Base-by-base conservation (phyloP, 2,113 vertebrate species). In the Thalassoma bifasciatum region DNA sequence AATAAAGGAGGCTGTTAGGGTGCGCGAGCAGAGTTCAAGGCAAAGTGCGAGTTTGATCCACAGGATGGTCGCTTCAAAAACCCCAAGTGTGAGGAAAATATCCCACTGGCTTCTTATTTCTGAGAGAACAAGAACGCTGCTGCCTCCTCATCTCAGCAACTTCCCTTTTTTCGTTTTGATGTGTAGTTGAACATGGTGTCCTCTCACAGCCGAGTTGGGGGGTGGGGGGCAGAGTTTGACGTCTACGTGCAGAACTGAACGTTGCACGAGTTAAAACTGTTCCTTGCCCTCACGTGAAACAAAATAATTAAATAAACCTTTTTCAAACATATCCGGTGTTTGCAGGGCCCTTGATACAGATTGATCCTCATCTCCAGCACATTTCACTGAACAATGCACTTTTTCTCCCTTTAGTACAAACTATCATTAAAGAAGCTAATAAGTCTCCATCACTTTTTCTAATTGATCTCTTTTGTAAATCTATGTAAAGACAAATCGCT, bases 191-290 rank as follows among this genome's bases (percentile, higher is more conserved):
- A 10, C 66, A 8, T 4, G 0, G 13, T 0, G 24, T 10, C 19
- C 17, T 19, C 44, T 14, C 75, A 14, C 40, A 23, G 7, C 10
- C 47, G 16, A 22, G 24, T 30, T 30, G 30, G 30, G 6, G 54
- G 13, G 21, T 0, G 44, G 0, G 8, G 30, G 22, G 30, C 30
- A 30, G n/a, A 8, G 16, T 36, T 10, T 77, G 78, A 72, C 62
- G 70, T 22, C 44, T 3, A 90, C 91, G 87, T 91, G 92, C 87
- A n/a, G 66, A 85, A 72, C 23, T 61, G 71, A 71, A 61, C 76
- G 84, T 89, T 13, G 36, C 74, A 40, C 5, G 23, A 19, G 10
- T 42, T 47, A 82, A 79, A 75, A 67, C 77, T 82, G 73, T 75
- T 76, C 83, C 83, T 84, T 74, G 47, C 50, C 30, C 21, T 66